Percentiles rank a stretch among this genome's conserved stretches.
Conservation (phyloP, 1,140 invertebrate species). For the Bacillus rossius region DNA sequence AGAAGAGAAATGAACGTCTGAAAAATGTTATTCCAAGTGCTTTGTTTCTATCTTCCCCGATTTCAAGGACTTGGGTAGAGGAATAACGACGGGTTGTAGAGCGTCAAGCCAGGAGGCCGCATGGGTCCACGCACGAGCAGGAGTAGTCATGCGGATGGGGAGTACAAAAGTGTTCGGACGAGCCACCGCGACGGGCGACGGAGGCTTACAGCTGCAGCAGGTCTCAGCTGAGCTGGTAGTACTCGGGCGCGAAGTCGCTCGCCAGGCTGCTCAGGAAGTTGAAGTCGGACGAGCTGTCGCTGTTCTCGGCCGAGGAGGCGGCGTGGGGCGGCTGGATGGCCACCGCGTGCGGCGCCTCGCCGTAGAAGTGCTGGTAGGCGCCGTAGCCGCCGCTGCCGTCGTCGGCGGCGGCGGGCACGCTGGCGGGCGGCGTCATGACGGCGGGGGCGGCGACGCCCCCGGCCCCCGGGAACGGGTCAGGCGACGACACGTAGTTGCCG, state of each 20-base stretch:
- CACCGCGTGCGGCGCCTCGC: constrained; percentile 42
- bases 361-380: constrained; percentile 63
- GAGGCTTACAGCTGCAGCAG: neutral
- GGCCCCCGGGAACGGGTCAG: constrained; percentile 41
- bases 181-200: too few species aligned
- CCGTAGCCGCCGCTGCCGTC: constrained; percentile 54
- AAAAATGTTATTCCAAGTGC: too few species aligned
- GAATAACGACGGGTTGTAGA: too few species aligned
- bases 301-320: constrained; percentile 60
- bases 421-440: constrained; percentile 38
- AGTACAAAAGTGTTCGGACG: too few species aligned
- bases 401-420: constrained; percentile 52
- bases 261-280: constrained; percentile 87
- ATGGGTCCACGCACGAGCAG: too few species aligned
- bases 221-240: constrained; percentile 72
- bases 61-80: too few species aligned
- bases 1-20: too few species aligned
- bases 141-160: too few species aligned
- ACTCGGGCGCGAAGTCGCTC: constrained; percentile 87
- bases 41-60: too few species aligned
- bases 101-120: too few species aligned
- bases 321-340: constrained; percentile 44
- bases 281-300: constrained; percentile 85
- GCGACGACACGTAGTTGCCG: constrained; percentile 41
- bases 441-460: constrained; percentile 23